These are phyloP conservation scores for Apeltes quadracus DNA, from an alignment of 2,113 vertebrate genomes.

Conservation along the genomic window DNA sequence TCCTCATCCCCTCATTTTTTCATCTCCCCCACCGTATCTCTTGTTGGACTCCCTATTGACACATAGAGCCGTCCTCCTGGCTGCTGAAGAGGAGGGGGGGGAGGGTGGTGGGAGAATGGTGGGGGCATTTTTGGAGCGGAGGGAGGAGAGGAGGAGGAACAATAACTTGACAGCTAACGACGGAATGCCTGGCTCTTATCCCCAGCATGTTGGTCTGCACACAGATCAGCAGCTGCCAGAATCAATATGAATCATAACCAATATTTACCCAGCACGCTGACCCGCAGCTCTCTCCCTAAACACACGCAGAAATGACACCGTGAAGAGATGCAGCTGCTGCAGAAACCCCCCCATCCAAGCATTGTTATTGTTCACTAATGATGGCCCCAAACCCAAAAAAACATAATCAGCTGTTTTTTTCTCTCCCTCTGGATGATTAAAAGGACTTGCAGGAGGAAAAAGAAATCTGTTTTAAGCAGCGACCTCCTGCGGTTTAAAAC, in stretches of 20 bases:
- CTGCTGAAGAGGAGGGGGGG: slow-evolving; percentile 41
- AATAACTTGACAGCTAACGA: slow-evolving; percentile 75
- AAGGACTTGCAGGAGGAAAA: background rate
- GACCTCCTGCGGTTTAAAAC: slow-evolving; percentile 6
- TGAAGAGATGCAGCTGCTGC: slow-evolving; percentile 66
- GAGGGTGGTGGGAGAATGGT: slow-evolving; percentile 1
- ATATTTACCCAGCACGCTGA: slow-evolving; percentile 78
- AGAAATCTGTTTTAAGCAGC: slow-evolving; percentile 5
- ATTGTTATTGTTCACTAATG: slow-evolving; percentile 41
- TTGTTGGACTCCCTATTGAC: slow-evolving; percentile 74
- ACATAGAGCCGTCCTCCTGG: slow-evolving; percentile 63
- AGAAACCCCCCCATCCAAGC: slow-evolving; percentile 15
- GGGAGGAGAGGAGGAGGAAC: slow-evolving; percentile 40
- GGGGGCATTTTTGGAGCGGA: slow-evolving; percentile 35
- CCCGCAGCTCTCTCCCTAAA: slow-evolving; percentile 63
- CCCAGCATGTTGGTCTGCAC: slow-evolving; percentile 66
- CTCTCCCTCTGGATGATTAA: slow-evolving; percentile 20
- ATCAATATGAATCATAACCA: slow-evolving; percentile 80
- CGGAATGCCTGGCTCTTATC: slow-evolving; percentile 75
- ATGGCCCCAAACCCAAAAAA: slow-evolving; percentile 22
- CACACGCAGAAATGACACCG: slow-evolving; percentile 58
- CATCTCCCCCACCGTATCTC: slow-evolving; percentile 64
- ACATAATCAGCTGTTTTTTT: slow-evolving; percentile 19
- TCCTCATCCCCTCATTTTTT: slow-evolving; percentile 66
- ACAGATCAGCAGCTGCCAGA: slow-evolving; percentile 78